A percentile compares a stretch with the other conserved stretches of the same genome.
These are phyloP conservation scores for Lophotriccus pileatus DNA, from an alignment of 2,797 vertebrate species.

Conservation along the genomic window DNA sequence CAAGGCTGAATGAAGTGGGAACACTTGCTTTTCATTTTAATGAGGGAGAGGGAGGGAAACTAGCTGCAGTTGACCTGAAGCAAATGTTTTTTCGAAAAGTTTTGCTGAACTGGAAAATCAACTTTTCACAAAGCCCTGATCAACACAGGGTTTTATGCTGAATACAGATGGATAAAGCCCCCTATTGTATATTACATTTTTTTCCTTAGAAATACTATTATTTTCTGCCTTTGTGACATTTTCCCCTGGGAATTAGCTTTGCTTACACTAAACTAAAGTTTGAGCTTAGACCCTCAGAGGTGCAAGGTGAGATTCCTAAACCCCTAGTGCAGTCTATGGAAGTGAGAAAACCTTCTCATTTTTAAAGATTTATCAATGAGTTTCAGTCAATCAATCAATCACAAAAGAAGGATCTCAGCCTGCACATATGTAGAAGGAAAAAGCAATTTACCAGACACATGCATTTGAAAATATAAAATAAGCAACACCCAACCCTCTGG, in stretches of 20 bases:
- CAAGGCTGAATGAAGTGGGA: constrained; percentile 25
- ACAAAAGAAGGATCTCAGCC: background rate
- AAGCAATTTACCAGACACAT: background rate
- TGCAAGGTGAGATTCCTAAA: constrained; percentile 3
- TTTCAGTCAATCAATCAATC: background rate
- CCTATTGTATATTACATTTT: background rate
- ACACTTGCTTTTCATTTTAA: constrained; percentile 45
- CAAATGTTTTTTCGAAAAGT: constrained; percentile 27
- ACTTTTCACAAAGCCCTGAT: constrained; percentile 50
- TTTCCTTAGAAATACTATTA: background rate
- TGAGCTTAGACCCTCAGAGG: background rate
- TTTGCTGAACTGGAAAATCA: constrained; percentile 65
- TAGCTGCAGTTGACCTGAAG: constrained; percentile 25
- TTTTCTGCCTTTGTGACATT: constrained; percentile 19
- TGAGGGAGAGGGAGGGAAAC: background rate
- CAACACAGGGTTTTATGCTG: constrained; percentile 17
- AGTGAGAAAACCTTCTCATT: background rate
- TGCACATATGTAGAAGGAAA: background rate
- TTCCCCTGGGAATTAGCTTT: constrained; percentile 14
- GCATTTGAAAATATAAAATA: background rate
- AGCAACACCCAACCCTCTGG: background rate
- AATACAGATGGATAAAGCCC: background rate
- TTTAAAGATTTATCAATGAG: background rate
- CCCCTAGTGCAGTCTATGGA: background rate
- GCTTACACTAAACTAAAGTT: background rate